Evolutionary conservation across 2,113 vertebrate species (phyloP).

Genomic region (Laterallus jamaicensis): DNA sequence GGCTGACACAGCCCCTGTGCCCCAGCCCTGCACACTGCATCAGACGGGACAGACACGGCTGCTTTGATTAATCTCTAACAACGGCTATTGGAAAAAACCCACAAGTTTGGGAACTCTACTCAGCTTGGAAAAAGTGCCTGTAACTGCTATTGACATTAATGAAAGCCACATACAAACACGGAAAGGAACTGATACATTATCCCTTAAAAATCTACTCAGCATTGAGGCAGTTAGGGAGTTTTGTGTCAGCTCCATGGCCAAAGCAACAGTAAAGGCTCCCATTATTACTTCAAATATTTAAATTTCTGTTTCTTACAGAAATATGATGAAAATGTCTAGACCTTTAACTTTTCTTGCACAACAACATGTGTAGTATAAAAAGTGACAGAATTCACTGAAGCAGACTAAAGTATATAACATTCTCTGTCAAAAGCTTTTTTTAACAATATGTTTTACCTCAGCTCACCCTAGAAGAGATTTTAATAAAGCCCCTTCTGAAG

Average conservation of each 20-base stretch:
- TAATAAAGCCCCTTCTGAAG: conserved; percentile 62
- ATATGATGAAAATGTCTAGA: conserved; percentile 51
- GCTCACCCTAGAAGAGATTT: conserved; percentile 49
- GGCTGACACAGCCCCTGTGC: background rate
- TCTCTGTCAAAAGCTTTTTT: conserved; percentile 51
- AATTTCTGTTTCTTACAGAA: conserved; percentile 62
- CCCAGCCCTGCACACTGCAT: rapidly evolving
- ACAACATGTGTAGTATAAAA: conserved; percentile 42
- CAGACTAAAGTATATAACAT: conserved; percentile 62
- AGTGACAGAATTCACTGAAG: conserved; percentile 50
- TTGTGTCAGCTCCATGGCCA: conserved; percentile 57
- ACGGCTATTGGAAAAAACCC: background rate
- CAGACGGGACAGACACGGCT: background rate
- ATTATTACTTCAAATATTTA: conserved; percentile 69
- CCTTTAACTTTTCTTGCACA: conserved; percentile 39
- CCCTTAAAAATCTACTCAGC: conserved; percentile 32
- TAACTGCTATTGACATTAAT: conserved; percentile 4
- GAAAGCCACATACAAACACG: background rate
- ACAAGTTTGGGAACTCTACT: background rate
- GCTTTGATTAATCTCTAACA: background rate
- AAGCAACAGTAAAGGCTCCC: conserved; percentile 53
- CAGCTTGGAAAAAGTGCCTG: background rate
- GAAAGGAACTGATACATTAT: conserved; percentile 39
- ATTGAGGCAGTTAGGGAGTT: conserved; percentile 38
- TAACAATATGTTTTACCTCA: conserved; percentile 63